Percentiles rank a stretch among this genome's conserved stretches.
Evolutionary conservation across 2,797 vertebrate genomes (phyloP).

Genomic region (Amniataba percoides): DNA sequence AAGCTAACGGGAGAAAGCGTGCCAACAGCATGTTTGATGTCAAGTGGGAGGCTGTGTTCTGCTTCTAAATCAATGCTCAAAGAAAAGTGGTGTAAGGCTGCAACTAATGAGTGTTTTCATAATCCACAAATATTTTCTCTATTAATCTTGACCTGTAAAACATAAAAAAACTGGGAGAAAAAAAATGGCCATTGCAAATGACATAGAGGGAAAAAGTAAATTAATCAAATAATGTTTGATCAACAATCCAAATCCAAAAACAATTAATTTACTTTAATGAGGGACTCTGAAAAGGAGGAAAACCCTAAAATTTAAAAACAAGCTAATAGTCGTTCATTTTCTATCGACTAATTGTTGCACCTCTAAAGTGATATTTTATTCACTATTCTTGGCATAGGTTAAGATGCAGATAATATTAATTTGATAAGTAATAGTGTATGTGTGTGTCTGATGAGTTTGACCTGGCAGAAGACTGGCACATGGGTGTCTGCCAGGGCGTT

Average conservation of each 20-base stretch:
- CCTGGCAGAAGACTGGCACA: conserved; percentile 91
- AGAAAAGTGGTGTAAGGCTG: neutral
- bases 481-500: conserved; percentile 84
- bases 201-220: too few relatives aligned
- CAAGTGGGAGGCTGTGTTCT: neutral
- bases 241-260: neutral
- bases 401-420: neutral
- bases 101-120: neutral
- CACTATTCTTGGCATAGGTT: neutral
- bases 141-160: neutral
- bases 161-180: too few relatives aligned
- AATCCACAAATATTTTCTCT: neutral
- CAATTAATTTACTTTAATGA: neutral
- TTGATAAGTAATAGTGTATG: neutral
- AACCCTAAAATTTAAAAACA: neutral
- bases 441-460: conserved; percentile 56
- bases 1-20: neutral
- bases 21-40: neutral
- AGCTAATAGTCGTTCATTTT: neutral
- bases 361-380: neutral
- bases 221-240: neutral
- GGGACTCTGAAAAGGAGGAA: neutral
- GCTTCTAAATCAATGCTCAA: neutral
- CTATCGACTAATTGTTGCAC: neutral
- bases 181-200: neutral